Conservation (phyloP, 2,888 invertebrate species). For the Phyto melanocephala region DNA sequence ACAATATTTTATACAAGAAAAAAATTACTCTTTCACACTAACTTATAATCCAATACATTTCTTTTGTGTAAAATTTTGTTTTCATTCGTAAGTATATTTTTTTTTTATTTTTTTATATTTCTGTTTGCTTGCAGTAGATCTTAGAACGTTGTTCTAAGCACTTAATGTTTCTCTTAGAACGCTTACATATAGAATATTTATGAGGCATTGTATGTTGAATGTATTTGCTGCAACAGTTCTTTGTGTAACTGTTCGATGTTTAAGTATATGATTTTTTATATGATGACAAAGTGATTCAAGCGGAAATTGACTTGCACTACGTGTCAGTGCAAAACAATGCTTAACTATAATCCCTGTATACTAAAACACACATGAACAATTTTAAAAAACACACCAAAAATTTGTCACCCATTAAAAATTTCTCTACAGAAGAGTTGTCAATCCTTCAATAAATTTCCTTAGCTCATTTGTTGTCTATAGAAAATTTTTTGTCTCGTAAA, state of each 20-base stretch:
- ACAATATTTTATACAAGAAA: background rate
- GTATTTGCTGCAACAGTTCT: conserved; percentile 3
- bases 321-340: conserved; percentile 22
- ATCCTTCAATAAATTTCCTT: too few relatives aligned
- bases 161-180: conserved; percentile 37
- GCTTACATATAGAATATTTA: conserved; percentile 33
- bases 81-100: conserved; percentile 4
- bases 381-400: background rate
- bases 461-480: too few relatives aligned
- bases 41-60: conserved; percentile 34
- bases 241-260: conserved; percentile 8
- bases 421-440: too few relatives aligned
- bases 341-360: background rate
- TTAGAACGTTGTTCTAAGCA: conserved; percentile 24
- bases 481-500: too few relatives aligned
- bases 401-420: too few relatives aligned
- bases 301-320: conserved; percentile 56
- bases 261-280: conserved; percentile 5
- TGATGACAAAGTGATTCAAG: conserved; percentile 44
- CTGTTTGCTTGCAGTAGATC: conserved; percentile 13
- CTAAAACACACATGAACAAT: background rate
- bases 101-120: background rate
- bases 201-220: conserved; percentile 6
- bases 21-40: conserved; percentile 32
- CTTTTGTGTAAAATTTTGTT: conserved; percentile 41